Conservation (phyloP, 2,888 invertebrate species). For the Eudasyphora cyanicolor region DNA sequence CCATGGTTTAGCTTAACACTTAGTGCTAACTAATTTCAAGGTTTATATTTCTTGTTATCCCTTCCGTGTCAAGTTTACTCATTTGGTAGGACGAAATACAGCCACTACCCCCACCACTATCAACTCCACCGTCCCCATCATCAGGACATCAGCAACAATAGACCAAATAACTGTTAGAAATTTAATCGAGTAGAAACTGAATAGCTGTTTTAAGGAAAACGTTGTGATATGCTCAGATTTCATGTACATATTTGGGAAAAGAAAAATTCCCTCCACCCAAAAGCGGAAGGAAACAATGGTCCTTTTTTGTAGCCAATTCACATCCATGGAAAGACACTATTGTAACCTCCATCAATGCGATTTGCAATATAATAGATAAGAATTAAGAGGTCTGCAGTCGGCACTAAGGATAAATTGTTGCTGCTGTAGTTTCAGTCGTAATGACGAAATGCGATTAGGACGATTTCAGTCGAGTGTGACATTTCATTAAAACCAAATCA, state of each 20-base stretch:
- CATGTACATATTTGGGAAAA: no score
- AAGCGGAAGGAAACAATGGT: not conserved
- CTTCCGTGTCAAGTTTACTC: no score
- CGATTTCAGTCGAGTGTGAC: constrained; percentile 28
- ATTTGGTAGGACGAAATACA: no score
- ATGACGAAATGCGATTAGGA: constrained; percentile 38
- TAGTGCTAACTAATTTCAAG: not conserved
- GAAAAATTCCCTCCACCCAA: not conserved
- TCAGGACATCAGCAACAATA: not conserved
- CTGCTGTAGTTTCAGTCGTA: constrained; percentile 1
- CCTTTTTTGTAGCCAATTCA: not conserved
- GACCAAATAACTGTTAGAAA: not conserved
- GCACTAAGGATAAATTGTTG: no score
- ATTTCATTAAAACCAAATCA: constrained; percentile 11
- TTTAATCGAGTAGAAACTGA: not conserved
- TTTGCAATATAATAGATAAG: not conserved
- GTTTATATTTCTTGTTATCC: not conserved
- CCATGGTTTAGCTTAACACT: not conserved
- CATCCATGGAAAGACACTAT: not conserved
- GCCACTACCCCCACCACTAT: no score
- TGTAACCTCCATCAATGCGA: not conserved
- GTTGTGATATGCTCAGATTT: not conserved
- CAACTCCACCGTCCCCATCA: no score
- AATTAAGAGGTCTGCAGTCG: not conserved
- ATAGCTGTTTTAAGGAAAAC: not conserved